Base-by-base conservation (phyloP, 1,140 invertebrate species). In the Idris sp. region DNA sequence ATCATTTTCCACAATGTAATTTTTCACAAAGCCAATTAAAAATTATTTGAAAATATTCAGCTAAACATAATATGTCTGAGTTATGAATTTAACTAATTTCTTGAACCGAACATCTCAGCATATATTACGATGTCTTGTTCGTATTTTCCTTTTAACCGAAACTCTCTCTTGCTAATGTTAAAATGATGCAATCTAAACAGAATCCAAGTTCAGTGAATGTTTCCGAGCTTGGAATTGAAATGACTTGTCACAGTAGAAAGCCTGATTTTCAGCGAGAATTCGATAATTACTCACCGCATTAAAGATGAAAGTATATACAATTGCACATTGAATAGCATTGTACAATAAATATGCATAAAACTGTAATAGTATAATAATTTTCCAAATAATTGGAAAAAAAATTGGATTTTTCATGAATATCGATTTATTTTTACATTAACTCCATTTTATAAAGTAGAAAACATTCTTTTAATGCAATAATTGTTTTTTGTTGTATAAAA, bases 151-250 rank as follows among this genome's bases (percentile, higher is more conserved):
- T 58, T 73, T 64, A 56, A 64, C 41, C 22, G 16, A 51, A 73
- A 56, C 36, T 38, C 31, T 51, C 59, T 53, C 46, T 51, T 31
- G 51, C 51, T 58, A 58, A 64, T 64, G 58, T 61, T 49, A 35
- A 73, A 58, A 64, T 73, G 58, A 73, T 56, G 68, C 68, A 73
- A 73, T 73, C 58, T 73, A 73, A 73, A 73, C 68, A 73, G 68
- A 73, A 73, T 73, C 68, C 68, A 73, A 73, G 59, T 73, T 73
- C 51, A 73, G 58, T 30, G 59, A 64, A 48, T 58, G 68, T 73
- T 72, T 58, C 58, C 59, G 49, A 64, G 51, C 51, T 51, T 44
- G 26, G 58, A 73, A 58, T 73, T 64, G 68, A 51, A 73, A 73
- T 73, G 68, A 73, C 68, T 64, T 64, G 49, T 73, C 68, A 41